Evolutionary conservation across 2,113 vertebrate species (phyloP).

Genomic region (Neopipo cinnamomea): DNA sequence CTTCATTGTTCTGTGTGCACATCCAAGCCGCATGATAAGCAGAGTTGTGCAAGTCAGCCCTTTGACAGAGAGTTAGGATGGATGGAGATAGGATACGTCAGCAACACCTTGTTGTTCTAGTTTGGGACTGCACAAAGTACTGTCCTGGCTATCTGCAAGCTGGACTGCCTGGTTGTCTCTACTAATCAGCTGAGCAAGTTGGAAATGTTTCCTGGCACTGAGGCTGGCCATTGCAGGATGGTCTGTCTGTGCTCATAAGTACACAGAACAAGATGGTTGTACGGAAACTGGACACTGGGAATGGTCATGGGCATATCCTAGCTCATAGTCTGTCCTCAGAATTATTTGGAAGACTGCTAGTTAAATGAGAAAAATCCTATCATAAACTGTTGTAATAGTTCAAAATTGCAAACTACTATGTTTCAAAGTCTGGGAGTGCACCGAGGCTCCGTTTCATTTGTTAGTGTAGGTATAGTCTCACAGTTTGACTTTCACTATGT

Average conservation of each 20-base stretch:
- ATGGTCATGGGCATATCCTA: background rate
- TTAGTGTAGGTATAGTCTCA: background rate
- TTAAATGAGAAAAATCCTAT: background rate
- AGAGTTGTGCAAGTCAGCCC: background rate
- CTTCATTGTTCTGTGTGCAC: fast-evolving
- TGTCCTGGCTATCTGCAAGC: background rate
- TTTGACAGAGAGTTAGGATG: background rate
- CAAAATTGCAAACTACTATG: background rate
- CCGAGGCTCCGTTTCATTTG: background rate
- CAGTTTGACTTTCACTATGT: background rate
- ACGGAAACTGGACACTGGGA: background rate
- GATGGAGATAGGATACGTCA: background rate
- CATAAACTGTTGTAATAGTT: background rate
- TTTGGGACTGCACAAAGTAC: background rate
- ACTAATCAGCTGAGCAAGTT: background rate
- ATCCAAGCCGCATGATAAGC: background rate
- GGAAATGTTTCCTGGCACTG: background rate
- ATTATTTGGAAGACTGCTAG: background rate
- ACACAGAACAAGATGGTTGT: background rate
- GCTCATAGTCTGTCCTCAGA: background rate
- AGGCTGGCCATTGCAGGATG: background rate
- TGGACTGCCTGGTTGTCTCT: background rate
- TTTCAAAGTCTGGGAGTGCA: background rate
- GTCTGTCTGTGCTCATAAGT: background rate
- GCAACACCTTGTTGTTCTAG: background rate